Evolutionary conservation across 2,797 vertebrate species (phyloP), one percentile per base, ranked within the genome.

Genomic region (Cyprinella venusta): DNA sequence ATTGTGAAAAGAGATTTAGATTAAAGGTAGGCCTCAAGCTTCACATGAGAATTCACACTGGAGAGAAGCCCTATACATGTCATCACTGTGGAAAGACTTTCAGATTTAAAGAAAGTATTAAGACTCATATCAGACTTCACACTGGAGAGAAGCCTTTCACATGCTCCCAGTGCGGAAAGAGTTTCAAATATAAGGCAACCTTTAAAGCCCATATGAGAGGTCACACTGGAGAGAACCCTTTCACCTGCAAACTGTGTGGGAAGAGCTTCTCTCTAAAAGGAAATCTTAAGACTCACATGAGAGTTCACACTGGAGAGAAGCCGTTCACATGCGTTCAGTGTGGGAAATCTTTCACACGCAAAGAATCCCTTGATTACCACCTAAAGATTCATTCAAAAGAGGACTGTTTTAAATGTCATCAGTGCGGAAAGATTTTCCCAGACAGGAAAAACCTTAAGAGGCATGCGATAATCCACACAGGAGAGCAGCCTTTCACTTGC

Each of bases 1-100:
- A 48, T 5, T 74, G 71, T 52, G 71, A 54, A 21, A 74, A 74
- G 26, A 52, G 42, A 52, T 76, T 76, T 56, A 10, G 67, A 24
- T 69, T 69, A 13, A 68, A 68, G 42, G 65, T 42, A 24, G 21
- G 65, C 6, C 65, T 68, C 1, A 68, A 68, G 38, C 3, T 5
- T 19, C 64, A 67, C 18, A 38, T 38, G 33, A 67, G 33, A 67
- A 67, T 68, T 40, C 65, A 68, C 65, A 68, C 67, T 15, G 67
- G 67, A 69, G 67, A 69, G 45, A 48, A 1, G 13, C 45, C 45
- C 16, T 48, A 48, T 5, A 5, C 45, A 16, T 48, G 45, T 6
- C 45, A 48, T 4, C 15, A 48, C 45, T 48, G 45, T 48, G 45
- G 13, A 48, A 48, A 48, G 45, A 48, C 15, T 48, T 48, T 48